Percentiles rank a stretch among this genome's conserved stretches.
These are phyloP conservation scores for Zygaena filipendulae DNA, from an alignment of 2,888 invertebrate genomes.

Conservation along the genomic window DNA sequence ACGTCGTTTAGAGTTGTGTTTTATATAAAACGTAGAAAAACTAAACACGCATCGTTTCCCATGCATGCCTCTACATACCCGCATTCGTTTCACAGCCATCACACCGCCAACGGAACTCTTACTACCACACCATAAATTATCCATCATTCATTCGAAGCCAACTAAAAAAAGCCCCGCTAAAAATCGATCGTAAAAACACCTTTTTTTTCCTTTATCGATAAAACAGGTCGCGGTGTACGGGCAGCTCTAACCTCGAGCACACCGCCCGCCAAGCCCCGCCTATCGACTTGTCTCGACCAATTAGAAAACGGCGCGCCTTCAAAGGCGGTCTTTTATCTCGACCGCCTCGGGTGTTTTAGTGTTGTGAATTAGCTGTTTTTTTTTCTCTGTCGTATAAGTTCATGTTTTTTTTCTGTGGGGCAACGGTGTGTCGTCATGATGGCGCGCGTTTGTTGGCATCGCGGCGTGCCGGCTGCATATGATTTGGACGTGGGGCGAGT, in stretches of 20 bases:
- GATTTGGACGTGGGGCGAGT: conserved; percentile 54
- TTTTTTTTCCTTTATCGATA: conserved; percentile 57
- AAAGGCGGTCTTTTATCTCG: conserved; percentile 30
- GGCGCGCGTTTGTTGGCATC: conserved; percentile 19
- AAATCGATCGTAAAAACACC: conserved; percentile 36
- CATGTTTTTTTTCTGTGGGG: conserved; percentile 37
- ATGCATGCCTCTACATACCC: no score
- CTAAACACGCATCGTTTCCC: no score
- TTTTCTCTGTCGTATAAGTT: no score
- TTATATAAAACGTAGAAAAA: no score
- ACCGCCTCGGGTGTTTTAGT: conserved; percentile 50
- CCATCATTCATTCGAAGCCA: conserved; percentile 24
- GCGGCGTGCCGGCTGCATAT: conserved; percentile 15
- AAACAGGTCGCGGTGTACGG: conserved; percentile 27
- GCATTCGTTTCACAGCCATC: no score
- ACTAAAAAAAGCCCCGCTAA: conserved; percentile 29
- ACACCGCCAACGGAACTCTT: conserved; percentile 29
- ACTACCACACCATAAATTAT: conserved; percentile 54
- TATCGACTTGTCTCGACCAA: conserved; percentile 34
- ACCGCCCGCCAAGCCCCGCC: conserved; percentile 37
- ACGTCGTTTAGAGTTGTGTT: no score
- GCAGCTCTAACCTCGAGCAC: conserved; percentile 37
- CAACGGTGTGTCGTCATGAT: conserved; percentile 36
- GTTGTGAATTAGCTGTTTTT: conserved; percentile 53
- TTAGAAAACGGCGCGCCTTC: conserved; percentile 23